Evolutionary conservation across 1,140 invertebrate species (phyloP), one percentile per base, ranked within the genome.

Genomic region (Plectus sambesii): DNA sequence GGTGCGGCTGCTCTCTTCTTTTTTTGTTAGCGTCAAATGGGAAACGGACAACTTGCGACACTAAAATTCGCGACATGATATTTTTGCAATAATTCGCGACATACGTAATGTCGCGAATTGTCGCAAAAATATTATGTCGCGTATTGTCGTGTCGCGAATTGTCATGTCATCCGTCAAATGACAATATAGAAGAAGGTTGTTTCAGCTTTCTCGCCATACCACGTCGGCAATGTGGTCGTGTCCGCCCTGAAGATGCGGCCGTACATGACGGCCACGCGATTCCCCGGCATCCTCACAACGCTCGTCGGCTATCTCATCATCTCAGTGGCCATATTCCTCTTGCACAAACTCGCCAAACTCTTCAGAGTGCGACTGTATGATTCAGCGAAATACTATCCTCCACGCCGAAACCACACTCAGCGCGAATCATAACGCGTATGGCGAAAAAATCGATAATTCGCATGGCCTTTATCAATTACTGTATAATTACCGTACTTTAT

Each of bases 171-270:
- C n/a, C n/a, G n/a, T n/a, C n/a, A n/a, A n/a, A n/a, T n/a, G n/a
- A n/a, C n/a, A n/a, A n/a, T n/a, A n/a, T n/a, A n/a, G n/a, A n/a
- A 27, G 17, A 3, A 46, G 29, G 20, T 55, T 49, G 78, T 87
- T 61, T 81, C 85, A 77, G 93, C 92, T 29, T 96, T 92, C 64
- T 87, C 82, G 62, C 92, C 92, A 0, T 94, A 93, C 64, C 87
- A 92, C 61, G 86, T 96, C 72, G 92, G 93, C 2, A 80, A 84
- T 55, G 79, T 85, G 52, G 80, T 84, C 15, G 77, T 94, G 36
- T 76, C 78, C 36, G 51, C 17, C 27, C 41, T 46, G 6, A 44
- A 22, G 5, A n/a, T 38, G 43, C 55, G 30, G 27, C 55, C 58
- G 12, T 55, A 82, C 61, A 81, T 80, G 39, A 79, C 74, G 0